Base-by-base conservation (phyloP, 2,113 vertebrate species). In the Dipodomys spectabilis region DNA sequence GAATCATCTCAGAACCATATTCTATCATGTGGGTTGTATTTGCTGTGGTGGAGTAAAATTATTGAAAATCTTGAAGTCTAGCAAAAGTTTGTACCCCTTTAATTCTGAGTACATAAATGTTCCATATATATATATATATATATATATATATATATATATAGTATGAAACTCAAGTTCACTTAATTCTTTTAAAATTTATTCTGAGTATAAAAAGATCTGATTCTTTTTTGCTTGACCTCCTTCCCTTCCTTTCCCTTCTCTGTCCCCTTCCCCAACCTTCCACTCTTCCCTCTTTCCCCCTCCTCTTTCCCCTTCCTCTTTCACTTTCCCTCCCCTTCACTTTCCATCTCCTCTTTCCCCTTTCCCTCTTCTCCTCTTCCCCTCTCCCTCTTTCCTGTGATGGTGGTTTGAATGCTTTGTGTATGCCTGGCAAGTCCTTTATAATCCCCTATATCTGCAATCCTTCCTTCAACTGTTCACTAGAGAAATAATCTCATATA, bases 171-270 rank as follows among this genome's bases (percentile, higher is more conserved):
- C 28, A 88, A 27, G n/a, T 84, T 95, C 49, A 88, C 19, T 79
- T 88, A 57, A 45, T 88, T 82, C 8, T 90, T 94, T 93, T 20
- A 60, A n/a, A 79, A 69, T 81, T 91, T 90, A 83, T 84, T 95
- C 16, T 90, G 20, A 23, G 8, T 57, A 74, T 7, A 57, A 16
- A 57, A 57, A 49, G 13, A 16, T 57, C 15, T 16, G 15, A 57
- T 57, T 57, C 53, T 16, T 57, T 57, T 57, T 57, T 57, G 53
- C 53, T 16, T 57, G 53, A 57, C 53, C 15, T 57, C 53, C 53
- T 57, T 57, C 53, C 15, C 15, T 57, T 57, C 53, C 53, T 13
- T 57, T 57, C 53, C 53, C 15, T 57, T 57, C 15, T 16, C 53
- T 18, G 12, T 57, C 15, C 53, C 15, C 53, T 57, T 57, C 53